These are phyloP conservation scores for Poeciliopsis presidionis DNA, from an alignment of 2,797 vertebrate genomes.

Conservation along the genomic window DNA sequence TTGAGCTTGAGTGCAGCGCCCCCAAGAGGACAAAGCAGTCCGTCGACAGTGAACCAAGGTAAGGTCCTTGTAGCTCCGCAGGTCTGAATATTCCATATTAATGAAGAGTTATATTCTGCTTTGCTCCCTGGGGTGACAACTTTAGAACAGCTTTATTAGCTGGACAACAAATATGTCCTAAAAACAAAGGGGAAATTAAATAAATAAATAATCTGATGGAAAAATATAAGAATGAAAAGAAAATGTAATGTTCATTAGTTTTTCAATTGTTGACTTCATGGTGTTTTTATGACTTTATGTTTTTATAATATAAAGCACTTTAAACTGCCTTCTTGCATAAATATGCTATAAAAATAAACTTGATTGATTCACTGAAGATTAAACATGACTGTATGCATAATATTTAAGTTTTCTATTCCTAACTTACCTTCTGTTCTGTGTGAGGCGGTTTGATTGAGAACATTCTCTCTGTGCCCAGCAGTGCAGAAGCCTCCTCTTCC, in stretches of 20 bases:
- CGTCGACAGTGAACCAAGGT: neutral
- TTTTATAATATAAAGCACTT: too few species aligned
- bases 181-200: neutral
- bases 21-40: conserved; percentile 6
- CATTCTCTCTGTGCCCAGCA: conserved; percentile 30
- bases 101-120: neutral
- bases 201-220: neutral
- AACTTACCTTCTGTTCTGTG: neutral
- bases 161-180: neutral
- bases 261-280: too few species aligned
- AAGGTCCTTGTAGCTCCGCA: conserved; percentile 40
- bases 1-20: neutral
- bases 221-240: neutral
- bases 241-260: too few species aligned
- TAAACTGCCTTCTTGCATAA: too few species aligned
- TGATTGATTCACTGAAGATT: too few species aligned
- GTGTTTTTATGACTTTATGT: too few species aligned
- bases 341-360: too few species aligned
- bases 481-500: conserved; percentile 52
- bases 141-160: neutral
- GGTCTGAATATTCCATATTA: conserved; percentile 1
- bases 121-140: neutral
- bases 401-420: neutral
- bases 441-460: neutral
- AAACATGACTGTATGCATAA: neutral